Evolutionary conservation across 92 coral and sea anemone genomes (phyloP).

Genomic region (Zoanthus sansibaricus): DNA sequence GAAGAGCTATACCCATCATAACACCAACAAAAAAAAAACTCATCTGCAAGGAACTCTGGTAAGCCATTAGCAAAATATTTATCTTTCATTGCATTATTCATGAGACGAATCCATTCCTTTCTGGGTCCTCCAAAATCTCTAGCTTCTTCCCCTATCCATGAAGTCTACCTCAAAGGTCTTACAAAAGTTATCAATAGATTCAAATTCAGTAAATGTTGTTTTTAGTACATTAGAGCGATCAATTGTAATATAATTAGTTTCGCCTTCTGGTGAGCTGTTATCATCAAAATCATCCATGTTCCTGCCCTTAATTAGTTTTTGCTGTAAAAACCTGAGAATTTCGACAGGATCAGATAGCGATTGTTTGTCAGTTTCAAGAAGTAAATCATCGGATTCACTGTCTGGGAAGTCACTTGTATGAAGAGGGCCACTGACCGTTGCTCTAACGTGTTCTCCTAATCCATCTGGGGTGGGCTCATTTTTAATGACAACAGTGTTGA

Average conservation of each 20-base stretch:
- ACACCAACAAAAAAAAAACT: slow-evolving; percentile 31
- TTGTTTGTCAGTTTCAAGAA: slow-evolving; percentile 6
- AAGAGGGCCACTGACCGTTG: slow-evolving; percentile 17
- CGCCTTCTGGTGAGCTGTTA: slow-evolving; percentile 11
- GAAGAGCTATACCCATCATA: slow-evolving; percentile 57
- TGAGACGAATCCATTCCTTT: slow-evolving; percentile 68
- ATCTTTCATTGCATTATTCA: slow-evolving; percentile 39
- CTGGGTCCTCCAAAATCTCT: slow-evolving; percentile 68
- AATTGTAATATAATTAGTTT: slow-evolving; percentile 64
- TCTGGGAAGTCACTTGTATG: neutral
- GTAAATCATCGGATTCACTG: slow-evolving; percentile 11
- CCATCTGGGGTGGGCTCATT: neutral
- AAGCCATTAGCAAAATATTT: slow-evolving; percentile 13
- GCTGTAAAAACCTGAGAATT: slow-evolving; percentile 47
- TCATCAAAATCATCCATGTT: slow-evolving; percentile 11
- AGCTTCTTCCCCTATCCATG: slow-evolving; percentile 52
- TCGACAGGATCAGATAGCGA: slow-evolving; percentile 49
- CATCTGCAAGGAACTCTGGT: neutral
- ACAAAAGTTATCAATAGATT: slow-evolving; percentile 49
- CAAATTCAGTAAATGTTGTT: slow-evolving; percentile 66
- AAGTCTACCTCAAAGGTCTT: slow-evolving; percentile 67
- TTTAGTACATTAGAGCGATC: slow-evolving; percentile 53
- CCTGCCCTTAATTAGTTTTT: slow-evolving; percentile 39
- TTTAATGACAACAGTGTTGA: slow-evolving; percentile 10
- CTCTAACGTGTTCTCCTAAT: neutral